Evolutionary conservation across 2,888 invertebrate species (phyloP), one percentile per base, ranked within the genome.

Genomic region (Unio delphinus): DNA sequence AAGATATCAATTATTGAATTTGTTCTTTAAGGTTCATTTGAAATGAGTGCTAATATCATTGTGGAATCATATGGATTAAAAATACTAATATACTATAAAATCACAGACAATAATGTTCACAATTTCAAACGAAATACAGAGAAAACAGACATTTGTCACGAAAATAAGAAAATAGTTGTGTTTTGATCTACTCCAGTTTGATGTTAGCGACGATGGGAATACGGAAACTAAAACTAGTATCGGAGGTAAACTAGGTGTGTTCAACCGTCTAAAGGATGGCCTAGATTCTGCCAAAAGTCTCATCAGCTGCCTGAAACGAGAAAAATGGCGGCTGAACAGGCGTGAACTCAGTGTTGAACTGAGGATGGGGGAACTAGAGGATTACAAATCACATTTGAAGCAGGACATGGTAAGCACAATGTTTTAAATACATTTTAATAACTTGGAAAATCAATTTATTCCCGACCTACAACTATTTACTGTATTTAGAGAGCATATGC

Each of bases 251-350:
- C 55, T 20, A 18, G 68, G 65, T 56, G 65, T 78, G 20, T 79
- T 75, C 68, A 69, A 69, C 57, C 77, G 76, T 55, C 67, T 81
- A 57, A 76, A 70, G 67, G 83, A 83, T 58, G 83, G 82, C 15
- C 75, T 86, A 60, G 85, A 86, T 61, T 74, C 79, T 1, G 83
- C 84, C 8, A 68, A 80, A 56, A 80, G 80, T 23, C 73, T 84
- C 54, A 82, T 83, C 23, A 80, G 77, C 59, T 79, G 81, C 17
- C 65, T 86, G 30, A 84, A 83, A 72, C 70, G 82, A 23, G 84
- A 86, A 75, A 85, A 84, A 73, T 83, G 85, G 84, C 77, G 83
- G 3, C 79, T 86, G 30, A 83, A 78, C 75, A 79, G 82, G 73
- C 74, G 84, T 55, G 79, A 84, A 70, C 80, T 83, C 80, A 86